Evolutionary conservation across 2,797 vertebrate genomes (phyloP).

Genomic region (Mormyrus proboscirostris): DNA sequence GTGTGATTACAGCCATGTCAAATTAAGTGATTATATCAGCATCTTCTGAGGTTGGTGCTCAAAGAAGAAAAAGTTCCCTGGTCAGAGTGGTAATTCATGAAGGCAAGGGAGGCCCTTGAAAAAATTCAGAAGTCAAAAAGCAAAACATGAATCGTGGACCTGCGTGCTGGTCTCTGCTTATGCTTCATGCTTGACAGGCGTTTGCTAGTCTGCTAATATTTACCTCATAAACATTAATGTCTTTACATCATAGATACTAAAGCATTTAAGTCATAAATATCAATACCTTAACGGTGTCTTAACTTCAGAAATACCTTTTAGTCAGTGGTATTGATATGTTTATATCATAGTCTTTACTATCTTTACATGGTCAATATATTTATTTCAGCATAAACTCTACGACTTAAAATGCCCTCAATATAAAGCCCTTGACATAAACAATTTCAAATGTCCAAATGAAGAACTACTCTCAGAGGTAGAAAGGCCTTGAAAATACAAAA

Average conservation of each 20-base stretch:
- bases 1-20: slow-evolving; percentile 23
- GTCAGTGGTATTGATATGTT: background rate
- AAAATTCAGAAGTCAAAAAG: background rate
- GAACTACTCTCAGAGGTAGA: background rate
- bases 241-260: background rate
- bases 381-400: background rate
- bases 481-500: background rate
- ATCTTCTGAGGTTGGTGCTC: slow-evolving; percentile 21
- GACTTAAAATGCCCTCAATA: background rate
- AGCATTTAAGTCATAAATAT: background rate
- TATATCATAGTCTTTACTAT: background rate
- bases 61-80: background rate
- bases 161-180: background rate
- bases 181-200: background rate
- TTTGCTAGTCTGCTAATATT: background rate
- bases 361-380: background rate
- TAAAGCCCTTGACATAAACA: background rate
- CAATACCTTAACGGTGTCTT: background rate
- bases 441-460: background rate
- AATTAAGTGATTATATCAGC: slow-evolving; percentile 27
- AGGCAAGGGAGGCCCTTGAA: background rate
- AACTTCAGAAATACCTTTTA: background rate
- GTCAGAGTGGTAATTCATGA: background rate
- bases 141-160: slow-evolving; percentile 7
- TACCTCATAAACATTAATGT: background rate